A percentile compares a stretch with the other conserved stretches of the same genome.
These are phyloP conservation scores for Caenorhabditis tropicalis DNA, from an alignment of 1,140 invertebrate genomes.

Conservation along the genomic window DNA sequence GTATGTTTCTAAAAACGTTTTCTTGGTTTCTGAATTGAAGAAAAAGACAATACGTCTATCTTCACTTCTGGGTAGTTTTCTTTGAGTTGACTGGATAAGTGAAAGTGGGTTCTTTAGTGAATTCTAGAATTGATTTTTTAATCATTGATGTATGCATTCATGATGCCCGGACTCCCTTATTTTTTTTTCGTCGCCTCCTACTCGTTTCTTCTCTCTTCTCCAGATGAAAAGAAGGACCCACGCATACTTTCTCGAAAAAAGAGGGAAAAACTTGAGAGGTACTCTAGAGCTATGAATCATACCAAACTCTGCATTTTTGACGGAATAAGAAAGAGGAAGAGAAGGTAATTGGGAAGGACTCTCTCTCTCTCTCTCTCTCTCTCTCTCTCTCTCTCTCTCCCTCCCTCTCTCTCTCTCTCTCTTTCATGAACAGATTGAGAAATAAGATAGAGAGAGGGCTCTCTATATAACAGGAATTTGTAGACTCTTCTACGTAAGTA, in stretches of 20 bases:
- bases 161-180: constrained; percentile 4
- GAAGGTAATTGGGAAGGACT: neutral
- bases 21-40: too few species aligned
- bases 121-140: constrained; percentile 15
- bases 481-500: neutral
- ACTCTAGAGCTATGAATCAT: constrained; percentile 20
- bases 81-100: too few species aligned
- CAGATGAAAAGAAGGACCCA: neutral
- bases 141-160: constrained; percentile 37
- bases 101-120: too few species aligned
- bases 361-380: too few species aligned
- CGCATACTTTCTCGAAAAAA: neutral
- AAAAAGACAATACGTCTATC: too few species aligned
- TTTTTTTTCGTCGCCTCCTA: neutral
- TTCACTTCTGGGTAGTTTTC: too few species aligned
- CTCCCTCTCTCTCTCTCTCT: too few species aligned
- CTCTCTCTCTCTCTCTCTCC: too few species aligned
- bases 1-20: too few species aligned
- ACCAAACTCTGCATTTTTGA: neutral
- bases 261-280: constrained; percentile 22
- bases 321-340: neutral
- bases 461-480: too few species aligned
- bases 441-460: neutral
- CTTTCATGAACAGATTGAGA: neutral
- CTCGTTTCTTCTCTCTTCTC: neutral